Conservation (phyloP, 2,797 vertebrate species). For the Gambelia wislizenii region DNA sequence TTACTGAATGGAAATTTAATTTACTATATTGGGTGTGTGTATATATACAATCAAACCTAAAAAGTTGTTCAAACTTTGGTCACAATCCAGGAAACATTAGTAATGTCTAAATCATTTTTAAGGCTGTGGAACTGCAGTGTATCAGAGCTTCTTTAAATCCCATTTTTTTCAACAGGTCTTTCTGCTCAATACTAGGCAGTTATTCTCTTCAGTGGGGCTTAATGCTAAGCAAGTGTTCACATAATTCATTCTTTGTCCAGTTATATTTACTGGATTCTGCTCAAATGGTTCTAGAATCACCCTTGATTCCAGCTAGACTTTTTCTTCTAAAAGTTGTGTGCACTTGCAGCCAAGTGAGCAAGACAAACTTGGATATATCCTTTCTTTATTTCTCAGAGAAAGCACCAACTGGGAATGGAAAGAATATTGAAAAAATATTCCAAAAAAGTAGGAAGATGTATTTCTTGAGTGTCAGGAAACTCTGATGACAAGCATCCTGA, state of each 20-base stretch:
- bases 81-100: neutral
- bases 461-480: no score
- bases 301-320: neutral
- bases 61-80: neutral
- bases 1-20: constrained; percentile 3
- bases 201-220: neutral
- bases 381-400: neutral
- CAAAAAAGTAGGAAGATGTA: no score
- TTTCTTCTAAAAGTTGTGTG: neutral
- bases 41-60: neutral
- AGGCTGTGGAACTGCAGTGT: neutral
- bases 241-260: neutral
- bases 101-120: neutral
- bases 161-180: neutral
- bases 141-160: neutral
- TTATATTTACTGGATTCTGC: neutral
- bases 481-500: no score
- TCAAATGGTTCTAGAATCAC: neutral
- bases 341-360: neutral
- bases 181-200: neutral
- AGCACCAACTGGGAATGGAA: no score
- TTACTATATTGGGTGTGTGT: neutral
- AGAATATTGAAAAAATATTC: no score
- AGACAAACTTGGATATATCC: neutral
- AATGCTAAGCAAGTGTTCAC: neutral